These are phyloP conservation scores for Hartigia nigra DNA, from an alignment of 2,888 invertebrate genomes.

Conservation along the genomic window DNA sequence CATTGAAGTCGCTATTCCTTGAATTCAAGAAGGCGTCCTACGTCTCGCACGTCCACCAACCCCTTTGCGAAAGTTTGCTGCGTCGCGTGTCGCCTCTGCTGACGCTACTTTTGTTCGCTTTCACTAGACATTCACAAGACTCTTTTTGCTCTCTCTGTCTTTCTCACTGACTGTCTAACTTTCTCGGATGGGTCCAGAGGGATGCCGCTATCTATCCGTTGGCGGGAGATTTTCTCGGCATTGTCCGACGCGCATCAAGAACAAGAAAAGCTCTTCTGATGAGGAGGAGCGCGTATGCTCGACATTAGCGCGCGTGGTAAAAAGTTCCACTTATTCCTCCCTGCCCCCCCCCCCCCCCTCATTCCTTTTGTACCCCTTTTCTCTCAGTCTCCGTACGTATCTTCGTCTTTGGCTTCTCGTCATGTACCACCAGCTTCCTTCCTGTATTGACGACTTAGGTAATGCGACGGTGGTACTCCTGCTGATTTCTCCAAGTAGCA, in stretches of 20 bases:
- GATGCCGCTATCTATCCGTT: background rate
- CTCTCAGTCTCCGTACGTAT: background rate
- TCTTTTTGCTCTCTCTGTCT: slow-evolving; percentile 16
- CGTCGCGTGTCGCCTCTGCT: slow-evolving; percentile 36
- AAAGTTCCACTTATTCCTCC: slow-evolving; percentile 30
- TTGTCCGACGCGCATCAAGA: slow-evolving; percentile 60
- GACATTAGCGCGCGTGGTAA: background rate
- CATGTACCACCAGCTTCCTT: background rate
- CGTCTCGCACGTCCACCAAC: slow-evolving; percentile 16
- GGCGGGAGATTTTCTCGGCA: slow-evolving; percentile 54
- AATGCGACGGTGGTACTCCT: slow-evolving; percentile 46
- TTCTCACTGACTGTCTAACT: slow-evolving; percentile 21
- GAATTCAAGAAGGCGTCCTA: slow-evolving; percentile 42
- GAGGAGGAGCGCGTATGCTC: slow-evolving; percentile 42
- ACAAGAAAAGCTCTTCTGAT: slow-evolving; percentile 55
- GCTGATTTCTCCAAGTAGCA: slow-evolving; percentile 65
- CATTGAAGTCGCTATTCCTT: slow-evolving; percentile 40
- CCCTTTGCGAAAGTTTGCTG: slow-evolving; percentile 37
- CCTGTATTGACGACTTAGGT: slow-evolving; percentile 56
- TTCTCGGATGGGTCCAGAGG: slow-evolving; percentile 15
- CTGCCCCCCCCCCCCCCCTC: slow-evolving; percentile 40
- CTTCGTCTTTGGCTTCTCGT: background rate
- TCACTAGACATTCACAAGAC: slow-evolving; percentile 46
- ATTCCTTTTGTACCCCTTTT: slow-evolving; percentile 23
- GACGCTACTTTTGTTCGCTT: slow-evolving; percentile 53